phyloP scores from a whole-genome alignment of 2,797 vertebrate species.

The Eulemur albifrons region DNA sequence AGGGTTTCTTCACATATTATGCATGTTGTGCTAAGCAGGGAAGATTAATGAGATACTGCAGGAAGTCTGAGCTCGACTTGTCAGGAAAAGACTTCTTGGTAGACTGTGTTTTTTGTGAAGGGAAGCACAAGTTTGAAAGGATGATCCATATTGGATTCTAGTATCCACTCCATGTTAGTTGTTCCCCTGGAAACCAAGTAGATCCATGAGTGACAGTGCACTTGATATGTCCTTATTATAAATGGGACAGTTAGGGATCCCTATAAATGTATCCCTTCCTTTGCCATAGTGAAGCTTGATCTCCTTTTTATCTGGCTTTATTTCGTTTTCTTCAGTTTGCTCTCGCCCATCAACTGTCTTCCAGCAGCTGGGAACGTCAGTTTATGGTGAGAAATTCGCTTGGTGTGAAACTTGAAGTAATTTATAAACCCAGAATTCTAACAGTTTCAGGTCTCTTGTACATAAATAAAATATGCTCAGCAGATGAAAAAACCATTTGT shows the following conservation, averaged over 20 bases:
- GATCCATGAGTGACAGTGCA: neutral
- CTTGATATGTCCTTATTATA: neutral
- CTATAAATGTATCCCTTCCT: neutral
- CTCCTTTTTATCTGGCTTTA: neutral
- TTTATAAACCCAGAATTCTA: slow-evolving; percentile 40
- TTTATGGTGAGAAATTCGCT: slow-evolving; percentile 64
- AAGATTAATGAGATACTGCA: neutral
- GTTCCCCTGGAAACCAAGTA: neutral
- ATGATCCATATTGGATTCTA: neutral
- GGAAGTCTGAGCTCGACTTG: neutral
- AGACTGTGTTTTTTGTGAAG: neutral
- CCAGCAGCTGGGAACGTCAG: slow-evolving; percentile 62
- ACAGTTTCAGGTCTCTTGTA: slow-evolving; percentile 61
- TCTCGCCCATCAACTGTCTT: slow-evolving; percentile 26
- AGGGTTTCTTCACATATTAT: neutral
- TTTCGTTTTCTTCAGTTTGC: slow-evolving; percentile 22
- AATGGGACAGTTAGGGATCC: neutral
- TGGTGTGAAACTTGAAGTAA: slow-evolving; percentile 72
- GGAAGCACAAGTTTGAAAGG: neutral
- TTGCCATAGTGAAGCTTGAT: neutral
- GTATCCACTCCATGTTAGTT: neutral
- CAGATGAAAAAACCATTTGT: slow-evolving; percentile 43
- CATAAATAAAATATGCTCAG: slow-evolving; percentile 58
- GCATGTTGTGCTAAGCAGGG: neutral
- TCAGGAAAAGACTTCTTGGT: neutral